Evolutionary conservation across 2,797 vertebrate species (phyloP).

Genomic region (Rhinophrynus dorsalis): DNA sequence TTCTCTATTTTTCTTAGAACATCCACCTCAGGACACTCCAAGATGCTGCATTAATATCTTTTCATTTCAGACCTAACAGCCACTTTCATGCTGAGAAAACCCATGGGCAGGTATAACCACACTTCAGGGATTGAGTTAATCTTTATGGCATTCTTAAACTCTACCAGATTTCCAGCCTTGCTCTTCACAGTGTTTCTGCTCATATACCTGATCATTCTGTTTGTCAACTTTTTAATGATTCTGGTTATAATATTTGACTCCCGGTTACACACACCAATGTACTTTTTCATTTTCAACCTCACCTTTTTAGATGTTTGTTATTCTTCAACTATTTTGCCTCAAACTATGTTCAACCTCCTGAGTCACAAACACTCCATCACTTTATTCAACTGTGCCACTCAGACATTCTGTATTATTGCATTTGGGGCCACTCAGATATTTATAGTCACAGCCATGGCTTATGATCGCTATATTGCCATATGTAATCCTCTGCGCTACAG

Average conservation of each 20-base stretch:
- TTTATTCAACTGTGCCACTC: constrained; percentile 44
- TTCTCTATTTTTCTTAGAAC: too few species aligned
- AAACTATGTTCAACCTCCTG: constrained; percentile 52
- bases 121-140: constrained; percentile 52
- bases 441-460: constrained; percentile 53
- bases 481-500: constrained; percentile 53
- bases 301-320: constrained; percentile 54
- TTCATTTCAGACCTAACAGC: too few species aligned
- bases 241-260: constrained; percentile 50
- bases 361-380: constrained; percentile 42
- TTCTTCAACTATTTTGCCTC: constrained; percentile 49
- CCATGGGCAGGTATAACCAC: constrained; percentile 47
- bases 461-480: constrained; percentile 53
- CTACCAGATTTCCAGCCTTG: constrained; percentile 32
- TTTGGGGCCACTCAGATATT: constrained; percentile 52
- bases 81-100: too few species aligned
- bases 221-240: constrained; percentile 55
- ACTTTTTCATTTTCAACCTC: constrained; percentile 49
- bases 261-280: constrained; percentile 57
- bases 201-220: constrained; percentile 51
- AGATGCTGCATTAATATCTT: too few species aligned
- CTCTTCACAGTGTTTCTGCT: constrained; percentile 53
- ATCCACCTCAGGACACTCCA: too few species aligned
- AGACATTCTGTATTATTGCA: constrained; percentile 45
- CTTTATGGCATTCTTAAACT: constrained; percentile 52